Evolutionary conservation across 2,888 invertebrate genomes (phyloP), one percentile per base, ranked within the genome.

Genomic region (Thumatha senex): DNA sequence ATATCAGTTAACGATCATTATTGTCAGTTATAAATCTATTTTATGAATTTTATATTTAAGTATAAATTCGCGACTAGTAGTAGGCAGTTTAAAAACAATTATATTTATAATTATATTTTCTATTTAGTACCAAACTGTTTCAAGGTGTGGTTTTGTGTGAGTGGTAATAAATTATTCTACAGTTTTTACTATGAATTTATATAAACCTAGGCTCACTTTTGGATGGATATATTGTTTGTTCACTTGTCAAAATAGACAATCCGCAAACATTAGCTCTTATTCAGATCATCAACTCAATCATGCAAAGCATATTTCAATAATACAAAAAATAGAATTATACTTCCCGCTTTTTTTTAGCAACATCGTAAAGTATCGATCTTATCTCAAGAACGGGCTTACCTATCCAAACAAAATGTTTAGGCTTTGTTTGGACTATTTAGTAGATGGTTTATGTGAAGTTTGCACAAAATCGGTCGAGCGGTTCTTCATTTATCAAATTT

Each of bases 1-100:
- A 89, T 88, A 91, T 89, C 91, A 90, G 87, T 86, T 91, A 91
- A 91, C 91, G 90, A 91, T 89, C 91, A 91, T 91, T 91, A 91
- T 91, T 91, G 91, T 91, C 91, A 86, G 89, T 89, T 90, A 91
- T 90, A 91, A 84, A 89, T 80, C 89, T 90, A 90, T 88, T 89
- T 86, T 88, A 86, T 88, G 87, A 84, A 74, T 78, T 85, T 86
- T 76, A 86, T 86, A 86, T 89, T 88, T 89, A 87, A 82, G 84
- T 90, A 89, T 90, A 91, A 91, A 91, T 91, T 91, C 90, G 88
- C 90, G 70, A 80, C 89, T 90, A 91, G 83, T 85, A 80, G 81
- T 88, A 90, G 90, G 90, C 90, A 90, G 89, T 89, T 86, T 89
- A 86, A 88, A 91, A 82, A 88, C 80, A 90, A 88, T 85, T 79